Base-by-base conservation (phyloP, 2,797 vertebrate genomes). In the Peromyscus attwateri region DNA sequence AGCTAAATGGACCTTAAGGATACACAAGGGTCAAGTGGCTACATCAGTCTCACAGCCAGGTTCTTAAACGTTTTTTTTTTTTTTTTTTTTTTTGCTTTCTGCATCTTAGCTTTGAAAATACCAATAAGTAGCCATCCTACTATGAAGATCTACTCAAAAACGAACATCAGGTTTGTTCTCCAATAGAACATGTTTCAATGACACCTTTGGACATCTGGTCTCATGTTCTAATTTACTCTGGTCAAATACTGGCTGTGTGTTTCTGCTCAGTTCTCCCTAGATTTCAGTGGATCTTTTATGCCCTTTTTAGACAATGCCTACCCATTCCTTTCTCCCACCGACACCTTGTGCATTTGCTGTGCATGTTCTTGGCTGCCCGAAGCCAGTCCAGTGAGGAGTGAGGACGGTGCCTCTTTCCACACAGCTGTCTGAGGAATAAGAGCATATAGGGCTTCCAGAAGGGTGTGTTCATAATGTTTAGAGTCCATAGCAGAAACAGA, bases 361-460 rank as follows among this genome's bases (percentile, higher is more conserved):
- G n/a, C 37, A 5, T 1, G 7, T 5, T 37, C 80, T 52, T 55
- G 0, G 0, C 3, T 0, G 6, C 3, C 52, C 0, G 4, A 46
- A 16, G 81, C 34, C 31, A 4, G 27, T 23, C 6, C 5, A 1
- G 64, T 2, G 0, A 0, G 27, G 7, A 10, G 0, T 13, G 19
- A 79, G 46, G 5, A 7, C 13, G 3, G 2, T 0, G 0, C 0
- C 0, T 17, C 17, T 49, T n/a, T 43, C 55, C 43, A 10, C 0
- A 1, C 13, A 64, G 12, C 2, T 90, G 25, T 80, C 16, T 16
- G 29, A 70, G 46, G 55, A 57, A 3, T 27, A 0, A 3, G 52
- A 46, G 2, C 64, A 12, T 17, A 84, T 17, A 3, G 4, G 37
- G 17, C 37, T 76, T 49, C 34, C 29, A 2, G n/a, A 73, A 10